These are phyloP conservation scores for Panulirus ornatus DNA, from an alignment of 1,140 invertebrate genomes.

Conservation along the genomic window DNA sequence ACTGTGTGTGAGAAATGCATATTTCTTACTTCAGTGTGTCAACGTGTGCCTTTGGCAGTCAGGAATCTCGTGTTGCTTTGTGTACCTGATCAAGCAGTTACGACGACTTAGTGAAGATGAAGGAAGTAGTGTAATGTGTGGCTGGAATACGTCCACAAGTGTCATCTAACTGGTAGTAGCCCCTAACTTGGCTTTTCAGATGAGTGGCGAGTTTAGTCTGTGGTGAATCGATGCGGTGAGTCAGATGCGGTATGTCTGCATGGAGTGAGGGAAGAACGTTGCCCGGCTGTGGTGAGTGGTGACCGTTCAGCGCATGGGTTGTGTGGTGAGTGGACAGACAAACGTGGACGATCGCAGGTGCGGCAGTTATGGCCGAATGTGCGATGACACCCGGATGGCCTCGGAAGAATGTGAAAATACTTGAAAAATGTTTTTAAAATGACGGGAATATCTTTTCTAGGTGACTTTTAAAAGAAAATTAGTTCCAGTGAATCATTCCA, in stretches of 20 bases:
- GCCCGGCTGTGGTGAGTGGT: slow-evolving; percentile 71
- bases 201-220: slow-evolving; percentile 70
- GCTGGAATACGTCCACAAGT: slow-evolving; percentile 65
- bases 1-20: slow-evolving; percentile 39
- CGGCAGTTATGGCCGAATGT: slow-evolving; percentile 69
- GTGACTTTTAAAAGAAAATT: slow-evolving; percentile 28
- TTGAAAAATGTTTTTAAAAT: slow-evolving; percentile 26
- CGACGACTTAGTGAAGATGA: slow-evolving; percentile 9
- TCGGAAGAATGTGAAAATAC: slow-evolving; percentile 52
- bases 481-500: slow-evolving; percentile 67
- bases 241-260: slow-evolving; percentile 74
- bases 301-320: slow-evolving; percentile 70
- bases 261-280: slow-evolving; percentile 70
- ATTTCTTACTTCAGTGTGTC: slow-evolving; percentile 56
- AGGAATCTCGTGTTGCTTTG: slow-evolving; percentile 39
- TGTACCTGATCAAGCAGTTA: slow-evolving; percentile 52
- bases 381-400: slow-evolving; percentile 62
- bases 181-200: slow-evolving; percentile 75
- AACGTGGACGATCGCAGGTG: slow-evolving; percentile 67
- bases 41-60: slow-evolving; percentile 46
- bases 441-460: slow-evolving; percentile 40
- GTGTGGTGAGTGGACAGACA: slow-evolving; percentile 68
- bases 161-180: slow-evolving; percentile 74
- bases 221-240: slow-evolving; percentile 70
- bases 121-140: slow-evolving; percentile 48